Conservation (phyloP, 2,113 vertebrate species). For the Amia ocellicauda region DNA sequence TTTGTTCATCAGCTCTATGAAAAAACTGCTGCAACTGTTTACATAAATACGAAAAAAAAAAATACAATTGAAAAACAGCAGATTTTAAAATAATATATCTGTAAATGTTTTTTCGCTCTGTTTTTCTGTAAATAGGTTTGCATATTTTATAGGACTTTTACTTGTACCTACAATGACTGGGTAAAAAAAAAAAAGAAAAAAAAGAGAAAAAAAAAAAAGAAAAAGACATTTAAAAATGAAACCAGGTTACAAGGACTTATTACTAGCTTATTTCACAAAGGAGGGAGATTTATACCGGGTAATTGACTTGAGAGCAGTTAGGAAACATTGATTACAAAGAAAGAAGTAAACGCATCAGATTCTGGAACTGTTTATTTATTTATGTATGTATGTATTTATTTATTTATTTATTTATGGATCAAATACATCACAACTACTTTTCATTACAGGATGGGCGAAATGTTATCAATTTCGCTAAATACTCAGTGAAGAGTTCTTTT, state of each 20-base stretch:
- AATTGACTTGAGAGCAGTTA: slow-evolving; percentile 96
- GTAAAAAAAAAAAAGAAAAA: slow-evolving; percentile 58
- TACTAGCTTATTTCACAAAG: slow-evolving; percentile 73
- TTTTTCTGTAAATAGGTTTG: slow-evolving; percentile 99
- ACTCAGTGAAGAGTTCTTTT: no score
- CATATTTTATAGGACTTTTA: slow-evolving; percentile 99
- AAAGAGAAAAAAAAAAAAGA: slow-evolving; percentile 56
- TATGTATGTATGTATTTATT: no score
- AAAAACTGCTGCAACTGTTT: slow-evolving; percentile 95
- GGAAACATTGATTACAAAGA: slow-evolving; percentile 57
- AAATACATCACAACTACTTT: no score
- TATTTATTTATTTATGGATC: no score
- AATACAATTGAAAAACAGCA: slow-evolving; percentile 87
- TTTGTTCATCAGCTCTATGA: slow-evolving; percentile 73
- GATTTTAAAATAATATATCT: slow-evolving; percentile 88
- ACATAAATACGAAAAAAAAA: slow-evolving; percentile 69
- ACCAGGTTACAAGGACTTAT: slow-evolving; percentile 42
- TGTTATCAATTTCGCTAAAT: no score
- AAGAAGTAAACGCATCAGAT: no score
- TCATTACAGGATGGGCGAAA: no score
- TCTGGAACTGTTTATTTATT: no score
- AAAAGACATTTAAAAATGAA: slow-evolving; percentile 57
- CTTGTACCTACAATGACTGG: slow-evolving; percentile 93
- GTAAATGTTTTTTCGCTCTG: slow-evolving; percentile 76
- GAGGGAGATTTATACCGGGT: slow-evolving; percentile 89